phyloP scores from a whole-genome alignment of 2,113 vertebrate species.

The Apteryx owenii region DNA sequence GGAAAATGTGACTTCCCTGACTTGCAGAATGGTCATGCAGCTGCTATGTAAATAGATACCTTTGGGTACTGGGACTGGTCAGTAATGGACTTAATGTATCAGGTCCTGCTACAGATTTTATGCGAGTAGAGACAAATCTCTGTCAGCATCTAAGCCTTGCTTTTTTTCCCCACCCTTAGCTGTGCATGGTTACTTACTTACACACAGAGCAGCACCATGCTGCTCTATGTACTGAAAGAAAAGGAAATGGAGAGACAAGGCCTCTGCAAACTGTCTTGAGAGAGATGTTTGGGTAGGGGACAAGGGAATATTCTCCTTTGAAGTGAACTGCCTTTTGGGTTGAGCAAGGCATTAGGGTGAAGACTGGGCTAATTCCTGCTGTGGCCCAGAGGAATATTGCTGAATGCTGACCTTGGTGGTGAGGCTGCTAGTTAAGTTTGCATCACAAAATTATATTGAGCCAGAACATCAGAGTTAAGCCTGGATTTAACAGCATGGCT shows the following conservation, averaged over 20 bases:
- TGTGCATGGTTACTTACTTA: background rate
- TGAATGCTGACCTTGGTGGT: background rate
- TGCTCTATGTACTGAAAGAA: background rate
- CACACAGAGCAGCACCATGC: rapidly evolving
- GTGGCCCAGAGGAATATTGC: rapidly evolving
- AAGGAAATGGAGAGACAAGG: background rate
- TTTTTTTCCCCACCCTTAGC: background rate
- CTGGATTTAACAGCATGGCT: background rate
- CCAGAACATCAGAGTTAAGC: background rate
- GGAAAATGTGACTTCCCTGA: background rate
- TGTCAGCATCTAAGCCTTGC: background rate
- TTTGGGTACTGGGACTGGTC: rapidly evolving
- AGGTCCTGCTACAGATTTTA: background rate
- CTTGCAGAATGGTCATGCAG: background rate
- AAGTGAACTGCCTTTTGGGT: background rate
- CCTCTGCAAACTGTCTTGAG: background rate
- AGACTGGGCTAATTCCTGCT: background rate
- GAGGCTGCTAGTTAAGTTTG: rapidly evolving
- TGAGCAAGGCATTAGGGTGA: background rate
- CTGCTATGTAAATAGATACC: background rate
- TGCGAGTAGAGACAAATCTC: background rate
- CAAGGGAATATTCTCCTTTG: background rate
- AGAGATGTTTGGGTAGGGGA: background rate
- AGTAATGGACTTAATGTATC: background rate
- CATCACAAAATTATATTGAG: background rate